Conservation (phyloP, 2,797 vertebrate species). For the Sarcophilus harrisii region DNA sequence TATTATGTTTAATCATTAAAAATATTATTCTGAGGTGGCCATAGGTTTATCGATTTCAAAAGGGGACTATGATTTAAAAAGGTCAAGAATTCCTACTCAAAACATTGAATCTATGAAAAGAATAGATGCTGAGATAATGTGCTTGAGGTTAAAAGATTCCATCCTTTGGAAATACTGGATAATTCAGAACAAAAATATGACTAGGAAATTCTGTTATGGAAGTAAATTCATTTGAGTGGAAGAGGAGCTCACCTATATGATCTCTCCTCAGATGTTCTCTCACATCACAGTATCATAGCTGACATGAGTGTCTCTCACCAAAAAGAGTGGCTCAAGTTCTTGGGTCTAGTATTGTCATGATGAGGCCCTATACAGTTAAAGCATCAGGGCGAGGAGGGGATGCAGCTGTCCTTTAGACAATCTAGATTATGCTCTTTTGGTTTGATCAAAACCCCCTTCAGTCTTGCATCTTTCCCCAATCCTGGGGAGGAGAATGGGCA, state of each 20-base stretch:
- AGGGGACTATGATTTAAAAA: not conserved
- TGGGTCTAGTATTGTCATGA: not conserved
- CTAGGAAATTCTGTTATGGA: not conserved
- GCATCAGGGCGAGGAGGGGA: not conserved
- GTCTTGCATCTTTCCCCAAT: not conserved
- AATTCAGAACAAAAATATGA: not conserved
- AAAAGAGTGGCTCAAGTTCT: not conserved
- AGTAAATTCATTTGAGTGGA: not conserved
- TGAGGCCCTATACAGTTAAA: not conserved
- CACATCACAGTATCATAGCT: not conserved
- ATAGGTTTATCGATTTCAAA: not conserved
- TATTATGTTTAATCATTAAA: not conserved
- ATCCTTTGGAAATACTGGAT: not conserved
- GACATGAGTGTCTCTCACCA: not conserved
- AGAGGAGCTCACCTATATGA: not conserved
- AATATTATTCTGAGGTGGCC: not conserved
- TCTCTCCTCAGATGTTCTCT: not conserved
- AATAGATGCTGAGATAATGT: not conserved
- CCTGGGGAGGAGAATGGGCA: not conserved
- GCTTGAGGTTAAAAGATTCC: constrained; percentile 1
- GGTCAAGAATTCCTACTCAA: not conserved
- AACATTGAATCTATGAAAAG: constrained; percentile 16
- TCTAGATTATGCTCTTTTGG: not conserved
- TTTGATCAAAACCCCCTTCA: not conserved
- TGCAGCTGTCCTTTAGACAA: not conserved